Percentiles rank a stretch among this genome's conserved stretches.
These are phyloP conservation scores for Melopsittacus undulatus DNA, from an alignment of 2,797 vertebrate species.

Conservation along the genomic window DNA sequence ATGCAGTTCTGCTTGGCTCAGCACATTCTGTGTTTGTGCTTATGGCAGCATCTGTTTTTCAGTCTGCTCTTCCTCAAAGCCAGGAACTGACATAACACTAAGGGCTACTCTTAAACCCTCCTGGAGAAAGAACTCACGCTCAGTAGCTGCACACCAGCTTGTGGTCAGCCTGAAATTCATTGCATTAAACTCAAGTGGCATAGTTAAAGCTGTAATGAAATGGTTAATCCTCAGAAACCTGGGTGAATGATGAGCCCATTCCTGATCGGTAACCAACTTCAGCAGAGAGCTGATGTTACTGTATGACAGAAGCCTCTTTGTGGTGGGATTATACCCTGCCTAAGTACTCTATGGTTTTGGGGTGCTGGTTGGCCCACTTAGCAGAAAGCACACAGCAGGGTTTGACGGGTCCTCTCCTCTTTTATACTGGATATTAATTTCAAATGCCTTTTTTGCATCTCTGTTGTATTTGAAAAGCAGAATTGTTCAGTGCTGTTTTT, in stretches of 20 bases:
- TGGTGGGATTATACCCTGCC: neutral
- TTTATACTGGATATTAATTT: neutral
- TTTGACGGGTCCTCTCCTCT: neutral
- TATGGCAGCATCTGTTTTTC: slow-evolving; percentile 6
- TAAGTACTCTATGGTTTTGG: neutral
- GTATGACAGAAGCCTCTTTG: neutral
- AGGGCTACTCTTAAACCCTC: neutral
- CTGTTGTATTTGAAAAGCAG: neutral
- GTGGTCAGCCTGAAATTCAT: neutral
- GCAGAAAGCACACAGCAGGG: neutral
- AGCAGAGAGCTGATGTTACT: neutral
- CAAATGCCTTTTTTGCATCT: neutral
- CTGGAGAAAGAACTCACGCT: neutral
- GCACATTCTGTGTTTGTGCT: neutral
- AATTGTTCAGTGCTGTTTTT: neutral
- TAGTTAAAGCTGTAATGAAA: neutral
- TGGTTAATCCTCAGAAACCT: neutral
- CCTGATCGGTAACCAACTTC: neutral
- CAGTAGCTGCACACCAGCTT: neutral
- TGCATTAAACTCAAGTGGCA: neutral
- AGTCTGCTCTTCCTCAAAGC: neutral
- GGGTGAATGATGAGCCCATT: neutral
- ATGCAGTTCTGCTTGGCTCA: neutral
- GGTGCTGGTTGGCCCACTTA: neutral
- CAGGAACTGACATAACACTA: neutral